Conservation (phyloP, 2,797 vertebrate species). For the Corythornis leucogaster region DNA sequence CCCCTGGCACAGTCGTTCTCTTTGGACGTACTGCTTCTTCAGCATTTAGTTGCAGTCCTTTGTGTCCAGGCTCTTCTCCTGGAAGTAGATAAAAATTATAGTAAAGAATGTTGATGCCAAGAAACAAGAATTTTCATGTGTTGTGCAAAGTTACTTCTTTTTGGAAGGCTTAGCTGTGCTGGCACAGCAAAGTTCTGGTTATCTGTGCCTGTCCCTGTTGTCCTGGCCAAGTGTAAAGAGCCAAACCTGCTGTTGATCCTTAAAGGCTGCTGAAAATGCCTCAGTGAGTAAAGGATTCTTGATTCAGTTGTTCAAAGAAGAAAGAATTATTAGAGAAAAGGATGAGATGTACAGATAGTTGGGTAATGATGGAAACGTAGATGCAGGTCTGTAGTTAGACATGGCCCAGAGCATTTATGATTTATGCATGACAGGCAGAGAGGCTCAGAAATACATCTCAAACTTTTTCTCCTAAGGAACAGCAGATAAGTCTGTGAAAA, state of each 20-base stretch:
- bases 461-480: background rate
- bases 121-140: background rate
- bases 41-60: background rate
- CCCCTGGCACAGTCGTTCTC: background rate
- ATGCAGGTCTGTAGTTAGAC: background rate
- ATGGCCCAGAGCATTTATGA: background rate
- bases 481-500: background rate
- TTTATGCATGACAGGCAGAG: background rate
- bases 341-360: background rate
- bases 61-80: background rate
- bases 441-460: background rate
- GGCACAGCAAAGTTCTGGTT: background rate
- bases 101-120: background rate
- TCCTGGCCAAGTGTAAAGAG: background rate
- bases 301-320: background rate
- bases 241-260: background rate
- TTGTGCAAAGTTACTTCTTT: background rate
- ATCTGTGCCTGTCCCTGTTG: background rate
- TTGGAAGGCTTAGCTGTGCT: background rate
- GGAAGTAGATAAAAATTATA: background rate
- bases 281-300: background rate
- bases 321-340: background rate
- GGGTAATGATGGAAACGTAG: background rate
- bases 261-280: background rate
- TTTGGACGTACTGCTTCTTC: background rate